Evolutionary conservation across 1,140 invertebrate genomes (phyloP).

Genomic region (Aphis gossypii): DNA sequence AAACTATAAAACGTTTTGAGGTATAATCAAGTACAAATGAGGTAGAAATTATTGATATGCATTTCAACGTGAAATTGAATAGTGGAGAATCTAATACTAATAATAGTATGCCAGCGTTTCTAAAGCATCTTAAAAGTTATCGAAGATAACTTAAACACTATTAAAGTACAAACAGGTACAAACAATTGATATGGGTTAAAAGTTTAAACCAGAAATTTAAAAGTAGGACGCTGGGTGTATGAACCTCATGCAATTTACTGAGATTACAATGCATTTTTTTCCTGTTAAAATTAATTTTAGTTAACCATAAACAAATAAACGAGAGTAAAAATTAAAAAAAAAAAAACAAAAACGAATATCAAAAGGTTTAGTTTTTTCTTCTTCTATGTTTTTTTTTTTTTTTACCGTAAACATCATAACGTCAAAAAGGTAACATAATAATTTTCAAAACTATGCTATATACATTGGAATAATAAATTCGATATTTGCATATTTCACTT

Average conservation of each 20-base stretch:
- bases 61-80: no score
- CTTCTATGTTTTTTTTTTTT: neutral
- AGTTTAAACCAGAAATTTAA: no score
- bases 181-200: no score
- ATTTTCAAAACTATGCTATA: neutral
- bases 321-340: neutral
- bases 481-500: slow-evolving; percentile 8
- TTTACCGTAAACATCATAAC: neutral
- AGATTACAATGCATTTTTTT: neutral
- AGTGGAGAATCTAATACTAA: no score
- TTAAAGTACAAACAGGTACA: no score
- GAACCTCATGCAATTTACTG: neutral
- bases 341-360: neutral
- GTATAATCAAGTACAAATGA: no score
- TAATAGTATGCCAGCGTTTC: no score
- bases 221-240: no score
- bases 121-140: no score
- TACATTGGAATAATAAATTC: neutral
- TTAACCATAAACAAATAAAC: neutral
- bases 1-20: no score
- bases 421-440: neutral
- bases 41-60: no score
- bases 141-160: no score
- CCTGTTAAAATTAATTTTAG: neutral
- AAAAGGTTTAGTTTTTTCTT: neutral